Conservation (phyloP, 2,113 vertebrate genomes). For the Pterophyllum scalare region DNA sequence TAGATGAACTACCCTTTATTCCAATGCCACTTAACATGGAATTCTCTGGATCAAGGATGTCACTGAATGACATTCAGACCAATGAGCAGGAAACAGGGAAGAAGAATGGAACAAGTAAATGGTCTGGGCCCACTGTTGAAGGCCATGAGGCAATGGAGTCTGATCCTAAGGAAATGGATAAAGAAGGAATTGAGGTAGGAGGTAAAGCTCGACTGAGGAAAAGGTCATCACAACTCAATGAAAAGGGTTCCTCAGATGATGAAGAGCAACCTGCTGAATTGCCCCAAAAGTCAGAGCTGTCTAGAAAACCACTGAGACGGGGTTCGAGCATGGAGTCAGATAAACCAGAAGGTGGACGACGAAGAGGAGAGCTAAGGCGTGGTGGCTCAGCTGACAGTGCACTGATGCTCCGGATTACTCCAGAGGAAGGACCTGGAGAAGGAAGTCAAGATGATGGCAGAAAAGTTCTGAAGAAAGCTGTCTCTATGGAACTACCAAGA, state of each 20-base stretch:
- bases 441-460: conserved; percentile 69
- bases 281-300: conserved; percentile 70
- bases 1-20: conserved; percentile 93
- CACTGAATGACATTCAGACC: conserved; percentile 90
- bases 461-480: conserved; percentile 86
- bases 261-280: conserved; percentile 79
- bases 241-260: conserved; percentile 83
- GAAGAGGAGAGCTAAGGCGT: conserved; percentile 87
- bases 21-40: conserved; percentile 93
- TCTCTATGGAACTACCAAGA: conserved; percentile 89
- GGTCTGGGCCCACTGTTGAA: conserved; percentile 41
- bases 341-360: conserved; percentile 72
- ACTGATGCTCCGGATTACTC: conserved; percentile 81
- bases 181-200: conserved; percentile 63
- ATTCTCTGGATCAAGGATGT: conserved; percentile 92
- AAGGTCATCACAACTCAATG: conserved; percentile 71
- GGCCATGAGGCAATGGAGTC: conserved; percentile 79
- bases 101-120: conserved; percentile 67
- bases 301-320: conserved; percentile 84
- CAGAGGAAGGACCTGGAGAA: conserved; percentile 68
- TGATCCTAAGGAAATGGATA: conserved; percentile 45
- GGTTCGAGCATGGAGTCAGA: conserved; percentile 85
- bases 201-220: conserved; percentile 69
- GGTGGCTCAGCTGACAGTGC: conserved; percentile 93
- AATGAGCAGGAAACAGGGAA: conserved; percentile 82